Conservation (phyloP, 2,888 invertebrate species). For the Drosophila kambysellisi region DNA sequence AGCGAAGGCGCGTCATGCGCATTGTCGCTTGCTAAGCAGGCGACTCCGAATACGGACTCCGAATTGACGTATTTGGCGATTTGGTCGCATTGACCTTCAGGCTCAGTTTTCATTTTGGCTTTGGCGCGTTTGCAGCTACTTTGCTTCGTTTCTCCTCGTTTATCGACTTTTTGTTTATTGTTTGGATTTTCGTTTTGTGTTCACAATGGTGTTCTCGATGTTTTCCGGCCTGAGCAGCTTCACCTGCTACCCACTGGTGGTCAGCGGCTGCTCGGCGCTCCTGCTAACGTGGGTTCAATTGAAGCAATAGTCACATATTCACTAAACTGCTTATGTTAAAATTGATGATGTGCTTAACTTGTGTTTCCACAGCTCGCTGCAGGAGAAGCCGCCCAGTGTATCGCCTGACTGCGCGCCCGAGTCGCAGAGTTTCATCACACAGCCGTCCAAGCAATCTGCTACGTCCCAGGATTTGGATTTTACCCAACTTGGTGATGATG, state of each 20-base stretch:
- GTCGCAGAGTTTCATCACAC: conserved; percentile 74
- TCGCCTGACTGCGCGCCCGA: conserved; percentile 61
- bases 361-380: conserved; percentile 70
- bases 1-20: conserved; percentile 48
- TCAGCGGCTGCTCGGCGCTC: conserved; percentile 81
- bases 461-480: conserved; percentile 58
- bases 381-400: conserved; percentile 77
- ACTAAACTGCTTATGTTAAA: not conserved
- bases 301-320: not conserved
- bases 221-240: conserved; percentile 82
- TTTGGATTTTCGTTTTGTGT: conserved; percentile 54
- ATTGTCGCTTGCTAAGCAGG: conserved; percentile 3
- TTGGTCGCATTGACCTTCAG: conserved; percentile 71
- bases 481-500: conserved; percentile 71
- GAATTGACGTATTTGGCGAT: conserved; percentile 17
- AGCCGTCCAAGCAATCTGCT: conserved; percentile 60
- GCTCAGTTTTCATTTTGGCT: conserved; percentile 65
- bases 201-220: conserved; percentile 73
- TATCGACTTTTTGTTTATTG: conserved; percentile 65
- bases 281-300: conserved; percentile 71
- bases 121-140: conserved; percentile 58
- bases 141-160: conserved; percentile 37
- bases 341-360: not conserved
- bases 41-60: conserved; percentile 21
- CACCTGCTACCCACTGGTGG: conserved; percentile 82